Evolutionary conservation across 2,888 invertebrate species (phyloP), one percentile per base, ranked within the genome.

Genomic region (Rhingia campestris): DNA sequence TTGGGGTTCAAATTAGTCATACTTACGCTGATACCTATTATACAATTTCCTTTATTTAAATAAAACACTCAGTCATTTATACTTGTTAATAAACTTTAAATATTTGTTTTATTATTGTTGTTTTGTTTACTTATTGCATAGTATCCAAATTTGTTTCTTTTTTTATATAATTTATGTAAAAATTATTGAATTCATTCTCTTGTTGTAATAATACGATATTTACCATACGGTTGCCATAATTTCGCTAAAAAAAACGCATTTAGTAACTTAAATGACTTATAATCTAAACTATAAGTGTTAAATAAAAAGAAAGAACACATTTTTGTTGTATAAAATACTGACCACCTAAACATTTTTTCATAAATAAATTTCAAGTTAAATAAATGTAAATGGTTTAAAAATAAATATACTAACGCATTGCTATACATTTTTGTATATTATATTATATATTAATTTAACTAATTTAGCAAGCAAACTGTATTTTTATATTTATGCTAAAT

Each of bases 51-150:
- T 22, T 37, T 9, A 33, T 6, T 47, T 39, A 49, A 37, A 74
- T 74, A 49, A 37, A 63, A 61, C 59, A 22, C 39, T 12, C 14
- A 12, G n/a, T 4, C 32, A 3, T 53, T 41, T 49, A 35, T 51
- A 12, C 22, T 74, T 66, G 47, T 70, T 66, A 76, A 54, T 76
- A 72, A 81, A 81, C 70, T 76, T 76, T 66, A 76, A 76, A 81
- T 76, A 61, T 54, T 63, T 64, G 33, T 72, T 54, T 76, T 81
- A 59, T 61, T 76, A 37, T 74, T 47, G 43, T 61, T 22, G 22
- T 41, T 47, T 61, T 49, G 3, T 47, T 72, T 72, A 56, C 63
- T 69, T 74, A 70, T 51, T 64, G 70, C 41, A 70, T 66, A 76
- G 61, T 64, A 54, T 61, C 59, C 76, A 66, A 76, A 67, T 63